Base-by-base conservation (phyloP, 2,797 vertebrate species). In the Apogon talboti region DNA sequence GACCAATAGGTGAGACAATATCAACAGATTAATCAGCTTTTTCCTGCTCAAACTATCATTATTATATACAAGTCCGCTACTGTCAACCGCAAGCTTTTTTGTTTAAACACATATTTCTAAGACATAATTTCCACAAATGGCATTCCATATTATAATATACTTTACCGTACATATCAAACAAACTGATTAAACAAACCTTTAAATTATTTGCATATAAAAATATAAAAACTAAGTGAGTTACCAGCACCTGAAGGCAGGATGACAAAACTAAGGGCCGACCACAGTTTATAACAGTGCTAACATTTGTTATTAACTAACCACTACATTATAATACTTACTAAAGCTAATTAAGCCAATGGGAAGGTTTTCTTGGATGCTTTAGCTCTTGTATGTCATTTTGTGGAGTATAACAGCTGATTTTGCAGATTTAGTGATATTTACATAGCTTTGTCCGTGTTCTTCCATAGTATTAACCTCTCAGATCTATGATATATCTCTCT, bases 371-470 rank as follows among this genome's bases (percentile, higher is more conserved):
- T 33, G 3, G 3, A 18, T 60, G 56, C 63, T 58, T 48, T 15
- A 18, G 61, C 45, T 10, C 19, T 54, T 55, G 5, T 43, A 7
- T 37, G 2, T 13, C 11, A 38, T 68, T 54, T 66, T 33, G 12
- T 45, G 35, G 6, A 7, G 30, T 12, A 1, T 15, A 51, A 44
- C 38, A 48, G 13, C 47, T 41, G 37, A 41, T 44, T 11, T 42
- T 42, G 56, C 18, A 18, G 56, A 48, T 14, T 42, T 38, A 60
- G 19, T 37, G 65, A 42, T 44, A n/a, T 52, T 67, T 56, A 69
- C 30, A 49, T 61, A n/a, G 30, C 58, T 72, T 47, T 7, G 40
- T 30, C 37, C 47, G 6, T 55, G 50, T 58, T 60, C 48, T 30
- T 15, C 52, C 38, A 58, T 54, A 37, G 6, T 44, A 9, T 35